phyloP scores from a whole-genome alignment of 2,797 vertebrate species.

The Eleutherodactylus coqui region DNA sequence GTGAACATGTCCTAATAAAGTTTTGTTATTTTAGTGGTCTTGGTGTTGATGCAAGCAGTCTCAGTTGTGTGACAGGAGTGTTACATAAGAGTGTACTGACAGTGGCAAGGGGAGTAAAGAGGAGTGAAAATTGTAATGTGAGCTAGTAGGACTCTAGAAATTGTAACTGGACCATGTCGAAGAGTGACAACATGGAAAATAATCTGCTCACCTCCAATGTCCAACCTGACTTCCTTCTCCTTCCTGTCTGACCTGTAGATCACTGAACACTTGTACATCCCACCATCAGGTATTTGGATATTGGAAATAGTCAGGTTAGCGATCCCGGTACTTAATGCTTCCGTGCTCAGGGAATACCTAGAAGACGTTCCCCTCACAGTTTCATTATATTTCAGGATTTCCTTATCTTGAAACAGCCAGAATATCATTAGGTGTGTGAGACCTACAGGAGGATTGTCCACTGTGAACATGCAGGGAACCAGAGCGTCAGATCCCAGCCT shows the following conservation, averaged over 20 bases:
- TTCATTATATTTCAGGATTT: conserved; percentile 4
- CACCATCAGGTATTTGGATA: conserved; percentile 19
- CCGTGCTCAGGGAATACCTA: conserved; percentile 2
- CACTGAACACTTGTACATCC: conserved; percentile 26
- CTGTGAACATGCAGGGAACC: conserved; percentile 28
- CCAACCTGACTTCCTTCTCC: neutral
- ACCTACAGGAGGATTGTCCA: neutral
- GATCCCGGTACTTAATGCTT: neutral
- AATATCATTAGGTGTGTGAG: neutral
- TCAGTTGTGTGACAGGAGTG: too few species aligned
- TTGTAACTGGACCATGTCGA: too few species aligned
- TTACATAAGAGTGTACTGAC: too few species aligned
- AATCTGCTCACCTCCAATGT: conserved; percentile 13
- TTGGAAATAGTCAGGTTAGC: conserved; percentile 17
- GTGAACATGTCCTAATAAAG: too few species aligned
- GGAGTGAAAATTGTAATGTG: too few species aligned
- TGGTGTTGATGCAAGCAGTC: too few species aligned
- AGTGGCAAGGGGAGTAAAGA: too few species aligned
- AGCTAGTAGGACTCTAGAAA: too few species aligned
- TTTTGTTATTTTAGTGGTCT: too few species aligned
- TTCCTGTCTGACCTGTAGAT: neutral
- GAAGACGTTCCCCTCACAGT: neutral
- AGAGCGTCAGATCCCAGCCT: neutral
- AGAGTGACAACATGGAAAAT: too few species aligned
- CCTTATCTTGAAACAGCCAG: conserved; percentile 32